Base-by-base conservation (phyloP, 2,888 invertebrate genomes). In the Mimachlamys varia region DNA sequence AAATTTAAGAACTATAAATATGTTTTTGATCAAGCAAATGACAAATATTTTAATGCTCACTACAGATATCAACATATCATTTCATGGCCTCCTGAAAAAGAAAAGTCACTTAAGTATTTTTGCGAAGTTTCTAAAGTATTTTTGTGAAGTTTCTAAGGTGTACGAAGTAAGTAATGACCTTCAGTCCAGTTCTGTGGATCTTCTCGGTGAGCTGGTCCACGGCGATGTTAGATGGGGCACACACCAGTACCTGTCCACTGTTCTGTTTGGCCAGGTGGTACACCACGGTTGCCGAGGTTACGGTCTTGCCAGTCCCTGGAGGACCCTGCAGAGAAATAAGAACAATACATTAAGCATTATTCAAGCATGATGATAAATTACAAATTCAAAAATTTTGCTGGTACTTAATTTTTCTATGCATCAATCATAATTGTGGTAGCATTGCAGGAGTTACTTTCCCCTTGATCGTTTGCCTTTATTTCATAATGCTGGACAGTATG, bases 201-300 rank as follows among this genome's bases (percentile, higher is more conserved):
- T 99, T 99, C 97, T 99, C 99, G 0, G 99, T 99, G 33, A 99
- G 97, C 96, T 99, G 99, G 97, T 99, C 99, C 0, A 99, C 99
- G 44, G 99, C 99, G 0, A 99, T 99, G 97, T 99, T 99, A 92
- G 99, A 99, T 0, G 99, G 99, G 0, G 99, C 99, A 96, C 99
- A 99, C 0, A 99, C 99, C 1, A 99, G 97, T 0, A 99, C 99
- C 62, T 97, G 97, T 0, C 99, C 98, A 7, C 98, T 98, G 94
- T 98, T 99, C 96, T 99, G 99, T 95, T 99, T 98, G 0, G 99
- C 99, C 91, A 99, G 97, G 96, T 99, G 99, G 96, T 99, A 99
- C 3, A 99, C 99, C 94, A 99, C 99, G 0, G 99, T 99, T 0
- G 99, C 99, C 0, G 99, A 99, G 0, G 99, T 99, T 0, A 99